These are phyloP conservation scores for Ctenoplectra terminalis DNA, from an alignment of 1,140 invertebrate species.

Conservation along the genomic window DNA sequence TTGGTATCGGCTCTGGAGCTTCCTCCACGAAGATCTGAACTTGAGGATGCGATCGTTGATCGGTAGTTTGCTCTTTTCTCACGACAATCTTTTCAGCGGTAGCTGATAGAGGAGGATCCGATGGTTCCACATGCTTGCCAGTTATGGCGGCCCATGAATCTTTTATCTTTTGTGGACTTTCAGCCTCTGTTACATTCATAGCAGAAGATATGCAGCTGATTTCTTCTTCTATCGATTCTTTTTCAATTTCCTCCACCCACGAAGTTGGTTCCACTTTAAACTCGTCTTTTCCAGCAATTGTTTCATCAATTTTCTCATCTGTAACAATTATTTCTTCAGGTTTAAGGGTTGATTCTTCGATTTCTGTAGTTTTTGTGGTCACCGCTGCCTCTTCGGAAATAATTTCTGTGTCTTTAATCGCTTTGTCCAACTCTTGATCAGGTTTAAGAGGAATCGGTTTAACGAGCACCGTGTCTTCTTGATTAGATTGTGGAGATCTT, in stretches of 20 bases:
- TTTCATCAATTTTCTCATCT: not conserved
- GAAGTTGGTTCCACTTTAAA: slow-evolving; percentile 17
- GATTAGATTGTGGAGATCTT: slow-evolving; percentile 48
- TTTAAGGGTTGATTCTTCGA: not conserved
- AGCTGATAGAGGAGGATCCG: not conserved
- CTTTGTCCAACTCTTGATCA: not conserved
- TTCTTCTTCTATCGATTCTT: slow-evolving; percentile 17
- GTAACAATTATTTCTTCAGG: not conserved
- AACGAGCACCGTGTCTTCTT: slow-evolving; percentile 47
- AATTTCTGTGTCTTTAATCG: not conserved
- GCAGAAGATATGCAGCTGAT: not conserved
- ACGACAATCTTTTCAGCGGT: not conserved
- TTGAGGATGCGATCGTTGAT: slow-evolving; percentile 70
- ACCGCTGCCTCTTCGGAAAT: not conserved
- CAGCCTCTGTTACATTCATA: not conserved
- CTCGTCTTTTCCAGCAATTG: not conserved
- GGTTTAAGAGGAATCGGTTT: slow-evolving; percentile 55
- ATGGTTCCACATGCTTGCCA: slow-evolving; percentile 54
- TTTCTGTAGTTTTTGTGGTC: not conserved
- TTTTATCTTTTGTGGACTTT: not conserved
- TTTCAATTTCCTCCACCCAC: slow-evolving; percentile 56
- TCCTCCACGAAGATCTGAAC: slow-evolving; percentile 82
- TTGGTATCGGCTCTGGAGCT: slow-evolving; percentile 65
- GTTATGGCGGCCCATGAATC: slow-evolving; percentile 68
- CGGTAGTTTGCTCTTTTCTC: slow-evolving; percentile 24